A percentile compares a stretch with the other conserved stretches of the same genome.
These are phyloP conservation scores for Oryctes rhinoceros DNA, from an alignment of 1,140 invertebrate genomes.

Conservation along the genomic window DNA sequence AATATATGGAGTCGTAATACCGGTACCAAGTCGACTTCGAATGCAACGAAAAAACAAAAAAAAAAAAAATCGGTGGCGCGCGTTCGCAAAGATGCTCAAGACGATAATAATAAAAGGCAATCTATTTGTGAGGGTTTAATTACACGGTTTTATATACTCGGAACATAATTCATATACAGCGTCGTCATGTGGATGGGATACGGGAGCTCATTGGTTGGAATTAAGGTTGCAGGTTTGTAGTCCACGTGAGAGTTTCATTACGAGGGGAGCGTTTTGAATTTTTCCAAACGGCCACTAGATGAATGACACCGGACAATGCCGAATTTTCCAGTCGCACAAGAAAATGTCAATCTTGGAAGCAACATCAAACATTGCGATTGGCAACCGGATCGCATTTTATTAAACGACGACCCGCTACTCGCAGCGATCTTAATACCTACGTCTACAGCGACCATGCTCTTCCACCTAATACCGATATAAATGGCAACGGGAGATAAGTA, in stretches of 20 bases:
- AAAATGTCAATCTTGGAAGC: too few species aligned
- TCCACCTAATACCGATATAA: neutral
- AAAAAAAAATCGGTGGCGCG: neutral
- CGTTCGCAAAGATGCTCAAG: conserved; percentile 7
- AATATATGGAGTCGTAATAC: conserved; percentile 1
- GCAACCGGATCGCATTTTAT: neutral
- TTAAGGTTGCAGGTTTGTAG: too few species aligned
- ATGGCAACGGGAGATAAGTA: neutral
- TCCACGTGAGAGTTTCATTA: too few species aligned
- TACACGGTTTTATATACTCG: conserved; percentile 10
- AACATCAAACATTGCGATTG: too few species aligned
- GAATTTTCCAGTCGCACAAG: too few species aligned
- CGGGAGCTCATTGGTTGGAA: too few species aligned
- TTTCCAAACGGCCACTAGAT: too few species aligned
- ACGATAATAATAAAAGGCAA: conserved; percentile 29
- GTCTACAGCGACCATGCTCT: neutral
- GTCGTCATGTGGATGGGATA: neutral
- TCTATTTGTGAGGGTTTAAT: conserved; percentile 21
- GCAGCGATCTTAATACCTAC: neutral
- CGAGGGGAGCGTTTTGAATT: too few species aligned
- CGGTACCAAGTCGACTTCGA: neutral
- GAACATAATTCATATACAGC: conserved; percentile 7
- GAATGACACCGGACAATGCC: too few species aligned
- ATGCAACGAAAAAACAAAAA: neutral
- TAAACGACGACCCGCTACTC: neutral